Evolutionary conservation across 1,140 invertebrate species (phyloP).

Genomic region (Polypedilum pembai): DNA sequence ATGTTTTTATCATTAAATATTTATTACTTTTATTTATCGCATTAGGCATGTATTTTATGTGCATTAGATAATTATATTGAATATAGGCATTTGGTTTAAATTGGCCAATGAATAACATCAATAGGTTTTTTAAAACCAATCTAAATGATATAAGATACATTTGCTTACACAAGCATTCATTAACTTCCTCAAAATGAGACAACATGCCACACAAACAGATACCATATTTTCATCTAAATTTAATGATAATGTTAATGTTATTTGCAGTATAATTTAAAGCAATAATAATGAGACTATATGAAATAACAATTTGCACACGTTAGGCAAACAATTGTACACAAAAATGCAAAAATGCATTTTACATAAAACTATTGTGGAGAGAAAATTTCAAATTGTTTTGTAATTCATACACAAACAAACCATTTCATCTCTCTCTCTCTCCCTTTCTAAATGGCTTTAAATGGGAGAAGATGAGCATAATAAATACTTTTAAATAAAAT

Average conservation of each 20-base stretch:
- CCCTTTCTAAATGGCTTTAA: no score
- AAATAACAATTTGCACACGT: conserved; percentile 2
- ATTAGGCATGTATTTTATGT: no score
- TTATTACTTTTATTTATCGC: no score
- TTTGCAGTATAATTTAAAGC: conserved; percentile 6
- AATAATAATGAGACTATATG: neutral
- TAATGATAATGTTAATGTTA: neutral
- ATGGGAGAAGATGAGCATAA: neutral
- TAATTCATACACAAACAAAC: conserved; percentile 10
- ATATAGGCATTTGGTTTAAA: no score
- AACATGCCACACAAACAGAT: neutral
- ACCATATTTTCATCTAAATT: neutral
- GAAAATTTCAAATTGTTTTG: conserved; percentile 2
- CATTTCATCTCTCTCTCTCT: no score
- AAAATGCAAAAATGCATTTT: neutral
- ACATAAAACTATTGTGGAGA: neutral
- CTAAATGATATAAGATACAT: no score
- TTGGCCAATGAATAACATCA: no score
- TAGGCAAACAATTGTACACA: neutral
- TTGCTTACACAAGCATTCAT: no score
- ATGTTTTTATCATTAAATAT: no score
- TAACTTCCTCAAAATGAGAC: no score
- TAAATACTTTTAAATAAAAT: conserved; percentile 7
- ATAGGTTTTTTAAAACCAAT: no score
- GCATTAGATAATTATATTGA: no score